phyloP scores from a whole-genome alignment of 2,888 invertebrate species.

The Mesopsocus fuscifrons region DNA sequence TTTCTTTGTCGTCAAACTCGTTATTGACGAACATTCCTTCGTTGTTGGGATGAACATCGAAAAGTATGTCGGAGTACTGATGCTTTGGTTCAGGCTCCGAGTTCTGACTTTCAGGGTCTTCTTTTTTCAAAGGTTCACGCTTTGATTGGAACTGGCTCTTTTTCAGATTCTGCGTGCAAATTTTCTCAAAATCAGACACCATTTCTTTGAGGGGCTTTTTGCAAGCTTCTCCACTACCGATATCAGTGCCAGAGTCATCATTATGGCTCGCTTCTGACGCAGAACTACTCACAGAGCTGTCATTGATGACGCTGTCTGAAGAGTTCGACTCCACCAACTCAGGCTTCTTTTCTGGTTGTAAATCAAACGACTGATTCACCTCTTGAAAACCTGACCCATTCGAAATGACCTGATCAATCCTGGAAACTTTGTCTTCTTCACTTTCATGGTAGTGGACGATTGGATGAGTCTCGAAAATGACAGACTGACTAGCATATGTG shows the following conservation, averaged over 20 bases:
- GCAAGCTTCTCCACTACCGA: constrained; percentile 13
- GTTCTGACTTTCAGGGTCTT: not conserved
- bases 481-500: not conserved
- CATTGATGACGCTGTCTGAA: constrained; percentile 4
- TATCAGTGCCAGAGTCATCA: constrained; percentile 15
- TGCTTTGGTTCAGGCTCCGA: not conserved
- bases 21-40: constrained; percentile 1
- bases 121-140: not conserved
- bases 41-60: not conserved
- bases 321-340: not conserved
- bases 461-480: constrained; percentile 4
- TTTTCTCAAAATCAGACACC: constrained; percentile 5
- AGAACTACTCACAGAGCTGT: constrained; percentile 7
- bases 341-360: not conserved
- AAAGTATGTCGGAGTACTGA: constrained; percentile 2
- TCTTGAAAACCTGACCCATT: not conserved
- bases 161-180: not conserved
- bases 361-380: not conserved
- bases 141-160: not conserved
- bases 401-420: not conserved
- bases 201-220: constrained; percentile 6
- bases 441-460: constrained; percentile 1
- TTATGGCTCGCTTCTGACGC: constrained; percentile 13
- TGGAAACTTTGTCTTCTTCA: not conserved
- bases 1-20: not conserved